Conservation (phyloP, 2,113 vertebrate genomes). For the Regulus satrapa region DNA sequence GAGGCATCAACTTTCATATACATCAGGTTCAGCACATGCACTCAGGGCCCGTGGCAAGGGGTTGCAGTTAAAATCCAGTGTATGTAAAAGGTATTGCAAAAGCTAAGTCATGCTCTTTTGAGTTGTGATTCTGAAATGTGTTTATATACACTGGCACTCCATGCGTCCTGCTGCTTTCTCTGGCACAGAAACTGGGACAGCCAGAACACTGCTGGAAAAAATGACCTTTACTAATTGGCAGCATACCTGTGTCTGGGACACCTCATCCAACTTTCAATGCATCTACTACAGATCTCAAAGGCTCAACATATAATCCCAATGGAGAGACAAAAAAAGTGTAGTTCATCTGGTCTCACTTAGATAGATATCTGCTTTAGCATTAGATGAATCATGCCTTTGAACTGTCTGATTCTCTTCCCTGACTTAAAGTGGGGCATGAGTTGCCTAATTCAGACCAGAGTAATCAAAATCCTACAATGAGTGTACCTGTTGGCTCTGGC, state of each 20-base stretch:
- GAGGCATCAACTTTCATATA: not conserved
- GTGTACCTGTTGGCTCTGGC: not conserved
- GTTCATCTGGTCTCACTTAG: not conserved
- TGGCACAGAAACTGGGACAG: not conserved
- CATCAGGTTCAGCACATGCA: not conserved
- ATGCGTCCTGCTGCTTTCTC: not conserved
- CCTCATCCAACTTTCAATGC: not conserved
- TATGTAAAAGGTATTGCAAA: not conserved
- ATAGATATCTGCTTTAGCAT: not conserved
- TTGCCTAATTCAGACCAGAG: not conserved
- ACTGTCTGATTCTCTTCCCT: not conserved
- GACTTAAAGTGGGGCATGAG: not conserved
- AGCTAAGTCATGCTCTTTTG: not conserved
- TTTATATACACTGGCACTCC: not conserved
- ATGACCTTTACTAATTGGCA: not conserved
- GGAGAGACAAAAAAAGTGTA: not conserved
- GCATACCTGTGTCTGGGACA: not conserved
- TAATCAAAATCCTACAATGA: not conserved
- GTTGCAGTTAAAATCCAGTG: not conserved
- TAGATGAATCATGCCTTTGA: not conserved
- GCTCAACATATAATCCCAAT: not conserved
- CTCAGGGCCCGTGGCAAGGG: not conserved
- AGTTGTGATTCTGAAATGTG: not conserved
- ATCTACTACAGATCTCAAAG: not conserved
- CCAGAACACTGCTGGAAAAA: not conserved